Base-by-base conservation (phyloP, 2,797 vertebrate species). In the Melanotaenia maccullochi region DNA sequence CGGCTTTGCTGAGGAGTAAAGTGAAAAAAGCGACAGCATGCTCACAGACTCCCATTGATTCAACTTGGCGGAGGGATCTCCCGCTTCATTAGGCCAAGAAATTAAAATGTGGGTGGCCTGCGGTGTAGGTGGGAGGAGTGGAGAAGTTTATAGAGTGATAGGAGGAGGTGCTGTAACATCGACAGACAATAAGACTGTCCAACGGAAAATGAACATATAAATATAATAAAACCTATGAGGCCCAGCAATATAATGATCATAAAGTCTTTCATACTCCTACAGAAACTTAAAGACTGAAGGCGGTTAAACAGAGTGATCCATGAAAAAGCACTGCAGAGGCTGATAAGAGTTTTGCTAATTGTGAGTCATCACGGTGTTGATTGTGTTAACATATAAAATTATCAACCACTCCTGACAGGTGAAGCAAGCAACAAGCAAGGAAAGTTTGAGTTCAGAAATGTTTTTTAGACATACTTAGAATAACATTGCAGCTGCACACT, bases 31-130 rank as follows among this genome's bases (percentile, higher is more conserved):
- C 3, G 30, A 20, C 57, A 11, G 78, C 71, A 35, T 44, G 65
- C 81, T 85, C 32, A 61, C 81, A 89, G 85, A 74, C 75, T 79
- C 82, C 86, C 87, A 85, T 87, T 86, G 89, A 92, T 89, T 93
- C 80, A 51, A 83, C 78, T 80, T 89, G 85, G 73, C 65, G 68
- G 74, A 76, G 78, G 74, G 73, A 71, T 79, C 81, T 85, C 79
- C 68, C 80, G 92, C 90, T 94, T 95, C 94, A 95, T 94, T 94
- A 94, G 92, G 91, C 93, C 93, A 93, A 93, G 92, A 94, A 94
- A 95, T 95, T 93, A 93, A 95, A 93, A 95, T 87, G 86, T 83
- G 82, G 87, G 87, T 30, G 75, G 88, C 87, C 79, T 83, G 81
- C 18, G 66, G 81, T 59, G 85, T 73, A 77, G 77, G 71, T 68